These are phyloP conservation scores for Argopecten irradians DNA, from an alignment of 1,140 invertebrate genomes.

Conservation along the genomic window DNA sequence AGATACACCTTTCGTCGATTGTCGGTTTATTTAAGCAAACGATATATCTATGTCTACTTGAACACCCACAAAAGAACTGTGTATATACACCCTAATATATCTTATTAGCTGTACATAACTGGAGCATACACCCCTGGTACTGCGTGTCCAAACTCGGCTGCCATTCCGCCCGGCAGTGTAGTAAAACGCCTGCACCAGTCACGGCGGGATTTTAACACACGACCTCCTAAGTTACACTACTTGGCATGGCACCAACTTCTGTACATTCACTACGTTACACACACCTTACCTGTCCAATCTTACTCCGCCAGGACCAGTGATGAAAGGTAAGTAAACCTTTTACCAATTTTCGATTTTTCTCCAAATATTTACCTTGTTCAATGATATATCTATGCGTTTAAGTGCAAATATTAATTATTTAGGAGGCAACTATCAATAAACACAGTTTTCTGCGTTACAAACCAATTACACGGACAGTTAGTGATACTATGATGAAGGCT, in stretches of 20 bases:
- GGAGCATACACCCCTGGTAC: neutral
- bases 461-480: too few species aligned
- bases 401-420: too few species aligned
- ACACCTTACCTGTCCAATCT: neutral
- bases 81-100: slow-evolving; percentile 8
- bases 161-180: neutral
- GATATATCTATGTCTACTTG: neutral
- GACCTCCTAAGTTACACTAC: neutral
- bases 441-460: too few species aligned
- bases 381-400: too few species aligned
- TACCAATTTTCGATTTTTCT: neutral
- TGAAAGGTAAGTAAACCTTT: neutral
- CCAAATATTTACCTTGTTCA: neutral
- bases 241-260: neutral
- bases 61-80: slow-evolving; percentile 7
- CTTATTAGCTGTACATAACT: neutral
- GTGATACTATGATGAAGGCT: too few species aligned
- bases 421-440: too few species aligned
- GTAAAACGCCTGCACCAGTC: neutral
- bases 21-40: neutral
- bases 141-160: neutral
- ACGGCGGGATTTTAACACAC: neutral
- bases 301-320: neutral
- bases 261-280: neutral
- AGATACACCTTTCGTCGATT: neutral